Conservation (phyloP, 2,797 vertebrate species). For the Propithecus perrieri region DNA sequence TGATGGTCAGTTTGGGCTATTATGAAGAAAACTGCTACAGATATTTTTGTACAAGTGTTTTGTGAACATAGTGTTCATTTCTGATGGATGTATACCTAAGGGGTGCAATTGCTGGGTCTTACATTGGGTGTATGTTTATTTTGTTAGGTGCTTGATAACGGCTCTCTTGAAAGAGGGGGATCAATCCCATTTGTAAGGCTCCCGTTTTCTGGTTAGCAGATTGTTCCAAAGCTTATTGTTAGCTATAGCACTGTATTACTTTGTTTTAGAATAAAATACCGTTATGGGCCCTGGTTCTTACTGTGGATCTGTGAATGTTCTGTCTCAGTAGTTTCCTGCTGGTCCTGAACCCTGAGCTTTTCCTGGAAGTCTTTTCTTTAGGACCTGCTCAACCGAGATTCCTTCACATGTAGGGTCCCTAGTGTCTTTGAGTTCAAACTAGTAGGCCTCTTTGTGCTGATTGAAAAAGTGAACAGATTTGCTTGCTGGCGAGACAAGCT, state of each 20-base stretch:
- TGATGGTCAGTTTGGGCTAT: background rate
- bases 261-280: conserved; percentile 9
- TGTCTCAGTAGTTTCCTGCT: background rate
- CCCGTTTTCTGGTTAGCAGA: background rate
- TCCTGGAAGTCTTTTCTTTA: background rate
- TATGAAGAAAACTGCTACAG: background rate
- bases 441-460: background rate
- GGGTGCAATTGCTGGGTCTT: background rate
- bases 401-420: background rate
- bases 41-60: background rate
- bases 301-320: background rate
- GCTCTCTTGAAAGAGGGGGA: background rate
- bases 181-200: background rate
- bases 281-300: background rate
- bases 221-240: background rate
- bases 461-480: conserved; percentile 21
- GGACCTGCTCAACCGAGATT: background rate
- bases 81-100: background rate
- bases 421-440: background rate
- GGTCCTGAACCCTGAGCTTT: background rate
- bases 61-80: background rate
- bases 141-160: background rate
- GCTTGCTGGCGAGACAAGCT: background rate
- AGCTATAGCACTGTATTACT: background rate
- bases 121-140: background rate